Percentiles rank a stretch among this genome's conserved stretches.
Conservation (phyloP, 2,113 vertebrate species). For the Melanostigma gelatinosum region DNA sequence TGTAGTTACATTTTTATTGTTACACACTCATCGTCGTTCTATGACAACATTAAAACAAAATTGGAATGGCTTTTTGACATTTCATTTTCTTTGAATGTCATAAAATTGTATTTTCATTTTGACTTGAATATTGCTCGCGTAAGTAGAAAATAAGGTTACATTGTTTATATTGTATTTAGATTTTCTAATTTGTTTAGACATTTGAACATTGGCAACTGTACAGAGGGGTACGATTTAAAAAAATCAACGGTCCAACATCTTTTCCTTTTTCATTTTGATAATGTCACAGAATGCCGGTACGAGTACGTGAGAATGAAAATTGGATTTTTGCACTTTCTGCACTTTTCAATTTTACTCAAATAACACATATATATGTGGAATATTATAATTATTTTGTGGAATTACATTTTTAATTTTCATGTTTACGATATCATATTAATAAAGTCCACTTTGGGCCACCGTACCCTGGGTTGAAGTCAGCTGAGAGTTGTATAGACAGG, state of each 20-base stretch:
- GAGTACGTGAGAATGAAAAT: neutral
- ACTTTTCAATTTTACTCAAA: neutral
- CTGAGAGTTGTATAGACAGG: neutral
- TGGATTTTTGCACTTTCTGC: neutral
- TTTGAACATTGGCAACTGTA: neutral
- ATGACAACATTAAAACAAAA: neutral
- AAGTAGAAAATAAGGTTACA: neutral
- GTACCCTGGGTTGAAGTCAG: too few species aligned
- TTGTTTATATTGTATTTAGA: neutral
- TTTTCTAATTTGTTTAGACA: neutral
- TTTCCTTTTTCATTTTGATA: neutral
- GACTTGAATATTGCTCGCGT: neutral
- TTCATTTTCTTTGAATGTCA: neutral
- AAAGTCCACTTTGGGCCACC: neutral
- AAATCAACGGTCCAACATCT: too few species aligned
- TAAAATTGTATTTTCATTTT: too few species aligned
- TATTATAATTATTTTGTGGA: neutral
- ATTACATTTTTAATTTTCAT: neutral
- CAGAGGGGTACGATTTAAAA: too few species aligned
- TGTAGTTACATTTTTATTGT: too few species aligned
- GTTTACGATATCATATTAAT: neutral
- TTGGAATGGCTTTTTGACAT: neutral
- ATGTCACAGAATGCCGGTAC: neutral
- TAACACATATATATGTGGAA: neutral
- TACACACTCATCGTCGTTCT: neutral